Percentiles rank a stretch among this genome's conserved stretches.
These are phyloP conservation scores for Dicycla oo DNA, from an alignment of 2,888 invertebrate species.

Conservation along the genomic window DNA sequence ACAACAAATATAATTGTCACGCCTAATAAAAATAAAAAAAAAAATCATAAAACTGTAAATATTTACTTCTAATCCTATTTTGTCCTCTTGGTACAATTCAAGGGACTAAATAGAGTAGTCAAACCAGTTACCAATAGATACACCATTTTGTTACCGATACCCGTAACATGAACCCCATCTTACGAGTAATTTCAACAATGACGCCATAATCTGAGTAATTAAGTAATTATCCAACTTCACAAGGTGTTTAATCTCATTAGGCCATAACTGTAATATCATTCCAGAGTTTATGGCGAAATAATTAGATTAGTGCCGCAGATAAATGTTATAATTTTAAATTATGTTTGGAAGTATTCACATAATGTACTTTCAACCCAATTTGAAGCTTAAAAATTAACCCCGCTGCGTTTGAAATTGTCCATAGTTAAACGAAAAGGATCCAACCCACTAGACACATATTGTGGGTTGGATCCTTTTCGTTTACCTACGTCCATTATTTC, in stretches of 20 bases:
- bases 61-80: too few relatives aligned
- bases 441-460: too few relatives aligned
- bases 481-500: too few relatives aligned
- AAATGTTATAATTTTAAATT: constrained; percentile 35
- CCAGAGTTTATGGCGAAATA: constrained; percentile 32
- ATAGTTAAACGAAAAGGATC: too few relatives aligned
- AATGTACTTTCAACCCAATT: constrained; percentile 20
- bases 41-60: too few relatives aligned
- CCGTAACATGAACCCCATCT: not conserved
- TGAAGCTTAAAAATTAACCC: constrained; percentile 1
- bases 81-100: too few relatives aligned
- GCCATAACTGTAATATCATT: constrained; percentile 29
- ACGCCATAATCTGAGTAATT: constrained; percentile 31
- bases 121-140: not conserved
- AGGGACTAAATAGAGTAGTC: too few relatives aligned
- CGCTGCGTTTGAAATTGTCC: too few relatives aligned
- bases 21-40: too few relatives aligned
- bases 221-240: constrained; percentile 36
- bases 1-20: too few relatives aligned
- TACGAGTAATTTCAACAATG: constrained; percentile 20
- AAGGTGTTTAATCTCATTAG: constrained; percentile 50
- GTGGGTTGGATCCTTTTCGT: too few relatives aligned
- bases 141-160: not conserved
- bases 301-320: constrained; percentile 40
- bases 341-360: constrained; percentile 14